Evolutionary conservation across 2,888 invertebrate species (phyloP), one percentile per base, ranked within the genome.

Genomic region (Stegophylla sp.): DNA sequence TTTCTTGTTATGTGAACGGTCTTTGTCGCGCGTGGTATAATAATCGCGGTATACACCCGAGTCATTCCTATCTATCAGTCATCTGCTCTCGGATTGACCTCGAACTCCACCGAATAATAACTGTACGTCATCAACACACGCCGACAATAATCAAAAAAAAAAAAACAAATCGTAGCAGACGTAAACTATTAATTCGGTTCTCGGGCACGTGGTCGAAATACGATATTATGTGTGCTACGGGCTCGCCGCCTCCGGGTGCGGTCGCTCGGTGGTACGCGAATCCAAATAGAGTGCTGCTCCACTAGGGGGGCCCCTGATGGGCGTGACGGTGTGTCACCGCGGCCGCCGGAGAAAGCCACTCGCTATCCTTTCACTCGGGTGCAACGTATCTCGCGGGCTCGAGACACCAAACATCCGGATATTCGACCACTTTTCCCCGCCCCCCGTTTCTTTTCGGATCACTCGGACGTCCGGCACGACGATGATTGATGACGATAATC

Each of bases 331-430:
- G 41, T 43, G 34, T 17, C n/a, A 43, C 34, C 34, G 34, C 34
- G 28, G 28, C 2, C 7, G 10, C 23, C 75, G 75, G 75, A 64
- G 75, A 75, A 75, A 75, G 75, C 74, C 48, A n/a, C 56, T 7
- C 20, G n/a, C 10, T 26, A 59, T 53, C 64, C 64, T 76, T 53
- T 76, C 53, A 66, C 63, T 51, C 59, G 26, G 28, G 9, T 17
- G 43, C 41, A n/a, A 15, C 41, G 43, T 15, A 34, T 13, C 20
- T n/a, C 17, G 72, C 59, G 43, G 71, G 71, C 17, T 23, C 20
- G 41, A 34, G n/a, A 56, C 12, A 20, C 51, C n/a, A n/a, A n/a
- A n/a, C n/a, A n/a, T n/a, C n/a, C n/a, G n/a, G n/a, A n/a, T n/a
- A 5, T 34, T 34, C 7, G 34, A 5, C 7, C 34, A 34, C 7